A percentile compares a stretch with the other conserved stretches of the same genome.
These are phyloP conservation scores for Tachuris rubrigastra DNA, from an alignment of 2,113 vertebrate species.

Conservation along the genomic window DNA sequence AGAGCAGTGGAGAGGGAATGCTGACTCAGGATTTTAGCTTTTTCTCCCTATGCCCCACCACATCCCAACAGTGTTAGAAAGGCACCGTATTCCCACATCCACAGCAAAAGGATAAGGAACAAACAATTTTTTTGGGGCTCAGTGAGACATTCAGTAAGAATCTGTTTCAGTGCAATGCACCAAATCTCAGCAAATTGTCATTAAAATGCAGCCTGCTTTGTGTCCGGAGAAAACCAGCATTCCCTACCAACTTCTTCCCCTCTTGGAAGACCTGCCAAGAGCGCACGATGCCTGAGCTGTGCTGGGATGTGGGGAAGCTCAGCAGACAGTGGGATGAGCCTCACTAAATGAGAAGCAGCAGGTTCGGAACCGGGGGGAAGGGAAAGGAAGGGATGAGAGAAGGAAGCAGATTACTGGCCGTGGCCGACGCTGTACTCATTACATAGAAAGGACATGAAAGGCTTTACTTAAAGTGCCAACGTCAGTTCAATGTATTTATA, in stretches of 20 bases:
- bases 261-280: neutral
- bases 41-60: neutral
- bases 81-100: neutral
- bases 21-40: conserved; percentile 2
- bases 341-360: neutral
- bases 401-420: conserved; percentile 13
- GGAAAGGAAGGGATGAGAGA: neutral
- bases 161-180: neutral
- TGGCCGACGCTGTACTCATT: neutral
- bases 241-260: neutral
- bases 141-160: neutral
- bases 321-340: neutral
- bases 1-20: neutral
- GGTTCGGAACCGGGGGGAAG: neutral
- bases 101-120: neutral
- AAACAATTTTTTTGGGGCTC: neutral
- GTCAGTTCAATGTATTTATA: conserved; percentile 13
- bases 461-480: conserved; percentile 25
- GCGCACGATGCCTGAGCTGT: neutral
- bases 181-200: neutral
- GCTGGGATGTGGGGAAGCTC: neutral
- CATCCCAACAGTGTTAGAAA: neutral
- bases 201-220: neutral
- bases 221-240: neutral
- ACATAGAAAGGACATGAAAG: conserved; percentile 48